Percentiles rank a stretch among this genome's conserved stretches.
Conservation (phyloP, 1,140 invertebrate genomes). For the Limonius californicus region DNA sequence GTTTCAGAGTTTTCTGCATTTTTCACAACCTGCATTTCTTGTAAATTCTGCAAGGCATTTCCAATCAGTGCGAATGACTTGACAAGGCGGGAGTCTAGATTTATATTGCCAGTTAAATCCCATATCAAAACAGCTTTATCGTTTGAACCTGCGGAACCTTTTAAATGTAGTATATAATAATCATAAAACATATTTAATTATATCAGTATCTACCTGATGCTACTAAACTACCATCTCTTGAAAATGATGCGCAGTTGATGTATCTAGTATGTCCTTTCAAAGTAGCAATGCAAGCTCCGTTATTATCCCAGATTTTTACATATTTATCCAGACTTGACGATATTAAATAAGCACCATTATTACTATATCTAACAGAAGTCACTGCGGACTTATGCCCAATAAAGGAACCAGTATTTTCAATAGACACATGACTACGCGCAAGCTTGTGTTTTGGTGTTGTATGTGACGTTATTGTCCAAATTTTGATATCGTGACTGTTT, state of each 20-base stretch:
- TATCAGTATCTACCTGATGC: constrained; percentile 56
- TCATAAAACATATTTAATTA: background rate
- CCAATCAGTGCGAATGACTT: constrained; percentile 29
- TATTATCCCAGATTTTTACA: constrained; percentile 64
- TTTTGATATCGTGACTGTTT: constrained; percentile 68
- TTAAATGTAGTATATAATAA: no score
- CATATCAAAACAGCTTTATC: constrained; percentile 68
- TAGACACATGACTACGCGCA: constrained; percentile 24
- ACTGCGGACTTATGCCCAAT: constrained; percentile 52
- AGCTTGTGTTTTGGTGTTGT: constrained; percentile 35
- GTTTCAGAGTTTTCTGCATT: constrained; percentile 45
- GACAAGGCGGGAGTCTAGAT: constrained; percentile 49
- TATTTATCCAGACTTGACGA: constrained; percentile 69
- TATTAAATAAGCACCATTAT: constrained; percentile 56
- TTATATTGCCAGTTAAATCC: constrained; percentile 53
- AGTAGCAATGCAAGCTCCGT: constrained; percentile 41
- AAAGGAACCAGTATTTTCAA: constrained; percentile 31
- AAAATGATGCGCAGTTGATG: constrained; percentile 70
- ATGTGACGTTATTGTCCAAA: constrained; percentile 62
- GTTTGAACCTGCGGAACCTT: constrained; percentile 60
- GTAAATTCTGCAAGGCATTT: constrained; percentile 17
- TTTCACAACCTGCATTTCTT: constrained; percentile 49
- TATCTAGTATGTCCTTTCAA: constrained; percentile 65
- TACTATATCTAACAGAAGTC: constrained; percentile 60
- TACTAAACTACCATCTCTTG: constrained; percentile 57